Base-by-base conservation (phyloP, 2,888 invertebrate genomes). In the Bembecia ichneumoniformis region DNA sequence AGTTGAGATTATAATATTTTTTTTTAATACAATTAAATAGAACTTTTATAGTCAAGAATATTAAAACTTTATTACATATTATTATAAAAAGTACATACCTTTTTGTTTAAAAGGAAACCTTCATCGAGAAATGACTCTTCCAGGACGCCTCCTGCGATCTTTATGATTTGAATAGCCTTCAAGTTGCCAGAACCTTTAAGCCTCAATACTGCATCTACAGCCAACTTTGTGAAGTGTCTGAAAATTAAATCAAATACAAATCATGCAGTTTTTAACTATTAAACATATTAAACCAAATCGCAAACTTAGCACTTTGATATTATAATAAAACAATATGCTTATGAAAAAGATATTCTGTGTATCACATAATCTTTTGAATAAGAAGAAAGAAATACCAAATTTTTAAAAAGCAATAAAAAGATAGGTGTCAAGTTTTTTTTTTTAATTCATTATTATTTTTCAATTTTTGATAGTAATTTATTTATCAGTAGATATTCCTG, bases 91-190 rank as follows among this genome's bases (percentile, higher is more conserved):
- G 36, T 13, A 40, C 3, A 40, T 63, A 87, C 93, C 87, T 96
- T 97, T 76, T 99, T 99, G 77, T 99, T 97, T 57, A 99, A 82
- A 51, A 99, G 88, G 75, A 99, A 99, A 58, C 93, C 95, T 70
- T 95, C 93, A 87, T 99, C 99, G 45, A 99, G 88, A 84, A 98
- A 99, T 1, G 99, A 99, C 68, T 99, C 98, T 55, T 93, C 92
- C 48, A 99, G 87, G 28, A 95, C 92, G 52, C 96, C 98, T 56
- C 99, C 99, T 53, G 94, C 91, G 66, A 98, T 99, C 79, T 99
- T 99, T 52, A 99, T 98, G 43, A 99, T 94, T 82, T 99, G 99
- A 70, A 99, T 99, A 5, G 99, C 96, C 62, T 95, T 94, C 40
- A 99, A 84, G 78, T 98, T 97, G 7, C 97, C 97, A 47, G 97